Percentiles rank a stretch among this genome's conserved stretches.
phyloP scores from a whole-genome alignment of 2,888 invertebrate species.

The Folsomia candida region DNA sequence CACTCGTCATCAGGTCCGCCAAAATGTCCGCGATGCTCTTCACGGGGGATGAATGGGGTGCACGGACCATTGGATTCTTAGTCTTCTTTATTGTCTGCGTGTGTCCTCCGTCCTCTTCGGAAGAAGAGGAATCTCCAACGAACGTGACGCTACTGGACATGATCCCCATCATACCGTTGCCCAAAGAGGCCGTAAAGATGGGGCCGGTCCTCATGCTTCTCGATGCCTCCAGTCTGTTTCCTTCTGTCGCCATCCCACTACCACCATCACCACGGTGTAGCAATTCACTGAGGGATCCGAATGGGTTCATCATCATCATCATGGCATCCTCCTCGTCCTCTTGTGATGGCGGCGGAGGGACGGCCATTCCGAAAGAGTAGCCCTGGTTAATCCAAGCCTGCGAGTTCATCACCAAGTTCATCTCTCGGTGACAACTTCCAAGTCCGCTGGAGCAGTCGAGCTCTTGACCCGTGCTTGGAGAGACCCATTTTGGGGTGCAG shows the following conservation, averaged over 20 bases:
- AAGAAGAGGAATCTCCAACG: constrained; percentile 22
- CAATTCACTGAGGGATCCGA: constrained; percentile 34
- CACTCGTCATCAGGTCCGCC: constrained; percentile 46
- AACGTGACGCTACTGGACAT: constrained; percentile 40
- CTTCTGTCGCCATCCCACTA: background rate
- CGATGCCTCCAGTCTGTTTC: background rate
- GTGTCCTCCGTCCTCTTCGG: constrained; percentile 26
- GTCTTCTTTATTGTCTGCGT: background rate
- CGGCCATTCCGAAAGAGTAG: background rate
- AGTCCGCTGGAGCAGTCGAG: constrained; percentile 51
- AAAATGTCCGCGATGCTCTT: constrained; percentile 46
- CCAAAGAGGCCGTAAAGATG: constrained; percentile 41
- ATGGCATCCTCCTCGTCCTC: constrained; percentile 13
- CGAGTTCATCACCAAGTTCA: constrained; percentile 51
- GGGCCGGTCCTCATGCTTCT: constrained; percentile 35
- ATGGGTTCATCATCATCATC: background rate
- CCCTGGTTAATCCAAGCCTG: constrained; percentile 38
- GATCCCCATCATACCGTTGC: constrained; percentile 40
- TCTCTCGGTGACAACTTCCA: constrained; percentile 52
- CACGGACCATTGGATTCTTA: too few relatives aligned
- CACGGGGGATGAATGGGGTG: constrained; percentile 13
- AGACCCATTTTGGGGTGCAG: constrained; percentile 52
- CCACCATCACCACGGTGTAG: constrained; percentile 15
- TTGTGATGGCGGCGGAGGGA: constrained; percentile 16
- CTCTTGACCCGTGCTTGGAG: constrained; percentile 49